phyloP scores from a whole-genome alignment of 1,140 invertebrate species.

The Sarcophaga peregrina region DNA sequence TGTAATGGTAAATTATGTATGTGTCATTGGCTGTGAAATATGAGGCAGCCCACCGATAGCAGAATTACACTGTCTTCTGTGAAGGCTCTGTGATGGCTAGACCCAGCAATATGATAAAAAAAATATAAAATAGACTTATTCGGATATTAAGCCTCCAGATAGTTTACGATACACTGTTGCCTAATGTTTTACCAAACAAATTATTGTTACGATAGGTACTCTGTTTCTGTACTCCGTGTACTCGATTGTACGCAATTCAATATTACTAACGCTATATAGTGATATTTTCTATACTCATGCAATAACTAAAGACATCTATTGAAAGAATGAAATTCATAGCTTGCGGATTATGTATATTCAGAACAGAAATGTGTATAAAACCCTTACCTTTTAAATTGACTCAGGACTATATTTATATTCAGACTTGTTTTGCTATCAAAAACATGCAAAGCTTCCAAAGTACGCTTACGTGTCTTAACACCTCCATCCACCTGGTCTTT shows the following conservation, averaged over 20 bases:
- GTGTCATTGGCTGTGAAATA: neutral
- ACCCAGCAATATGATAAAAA: no score
- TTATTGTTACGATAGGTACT: no score
- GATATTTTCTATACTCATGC: no score
- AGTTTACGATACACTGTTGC: neutral
- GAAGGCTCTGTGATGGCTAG: no score
- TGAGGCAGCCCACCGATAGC: neutral
- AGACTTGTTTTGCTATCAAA: constrained; percentile 93
- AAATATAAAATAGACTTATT: neutral
- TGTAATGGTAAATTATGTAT: no score
- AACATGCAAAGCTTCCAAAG: constrained; percentile 78
- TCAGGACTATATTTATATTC: constrained; percentile 98
- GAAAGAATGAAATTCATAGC: no score
- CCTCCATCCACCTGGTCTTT: constrained; percentile 65
- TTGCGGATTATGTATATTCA: no score
- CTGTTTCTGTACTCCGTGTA: no score
- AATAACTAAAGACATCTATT: no score
- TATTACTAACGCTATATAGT: neutral
- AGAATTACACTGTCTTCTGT: neutral
- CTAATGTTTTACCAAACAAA: neutral
- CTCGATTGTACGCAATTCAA: no score
- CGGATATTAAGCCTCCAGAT: no score
- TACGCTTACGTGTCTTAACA: constrained; percentile 75
- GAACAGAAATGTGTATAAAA: neutral
- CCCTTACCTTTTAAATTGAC: constrained; percentile 88